Conservation (phyloP, 2,113 vertebrate species). For the Pantherophis guttatus region DNA sequence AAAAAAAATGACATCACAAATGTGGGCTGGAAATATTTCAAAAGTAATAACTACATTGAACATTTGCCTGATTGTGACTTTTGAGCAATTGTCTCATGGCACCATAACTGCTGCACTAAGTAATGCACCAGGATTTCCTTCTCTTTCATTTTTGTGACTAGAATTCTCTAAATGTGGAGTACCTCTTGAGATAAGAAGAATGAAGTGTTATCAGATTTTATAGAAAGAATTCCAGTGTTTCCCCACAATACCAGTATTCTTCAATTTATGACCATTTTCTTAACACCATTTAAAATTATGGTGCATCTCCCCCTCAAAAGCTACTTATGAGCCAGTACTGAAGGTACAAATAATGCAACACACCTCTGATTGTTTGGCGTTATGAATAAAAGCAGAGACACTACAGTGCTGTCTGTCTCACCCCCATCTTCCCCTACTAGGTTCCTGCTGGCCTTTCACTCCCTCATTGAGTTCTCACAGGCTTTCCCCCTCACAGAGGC, state of each 20-base stretch:
- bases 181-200: not conserved
- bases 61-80: not conserved
- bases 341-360: not conserved
- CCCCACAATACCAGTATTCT: not conserved
- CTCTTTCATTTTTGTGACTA: not conserved
- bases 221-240: not conserved
- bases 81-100: not conserved
- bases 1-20: not conserved
- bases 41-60: not conserved
- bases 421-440: not conserved
- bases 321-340: not conserved
- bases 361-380: not conserved
- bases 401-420: not conserved
- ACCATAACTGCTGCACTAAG: not conserved
- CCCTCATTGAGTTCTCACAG: not conserved
- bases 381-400: not conserved
- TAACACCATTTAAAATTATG: not conserved
- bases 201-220: not conserved
- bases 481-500: not conserved
- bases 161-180: not conserved
- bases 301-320: not conserved
- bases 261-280: too few relatives aligned
- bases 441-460: not conserved
- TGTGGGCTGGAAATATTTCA: not conserved
- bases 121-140: not conserved